These are phyloP conservation scores for Scaptomyza tumidula DNA, from an alignment of 2,888 invertebrate genomes.

Conservation along the genomic window DNA sequence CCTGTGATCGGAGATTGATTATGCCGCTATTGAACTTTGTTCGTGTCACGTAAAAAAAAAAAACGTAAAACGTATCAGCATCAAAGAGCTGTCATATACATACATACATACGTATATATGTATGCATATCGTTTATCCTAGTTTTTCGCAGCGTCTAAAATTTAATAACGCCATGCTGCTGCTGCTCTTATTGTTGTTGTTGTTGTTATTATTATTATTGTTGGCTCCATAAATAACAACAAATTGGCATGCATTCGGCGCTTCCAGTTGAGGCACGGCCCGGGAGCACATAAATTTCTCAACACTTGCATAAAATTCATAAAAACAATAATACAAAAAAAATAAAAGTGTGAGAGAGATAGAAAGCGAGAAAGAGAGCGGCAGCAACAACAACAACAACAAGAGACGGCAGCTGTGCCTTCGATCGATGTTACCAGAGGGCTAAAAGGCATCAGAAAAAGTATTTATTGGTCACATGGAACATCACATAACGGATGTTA, in stretches of 20 bases:
- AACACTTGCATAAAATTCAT: conserved; percentile 78
- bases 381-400: conserved; percentile 14
- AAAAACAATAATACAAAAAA: conserved; percentile 66
- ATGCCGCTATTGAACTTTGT: conserved; percentile 53
- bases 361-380: neutral
- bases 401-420: conserved; percentile 65
- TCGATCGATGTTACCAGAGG: conserved; percentile 25
- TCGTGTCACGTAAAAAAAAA: conserved; percentile 21
- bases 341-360: conserved; percentile 1
- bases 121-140: conserved; percentile 47
- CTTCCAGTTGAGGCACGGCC: conserved; percentile 56
- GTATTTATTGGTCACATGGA: conserved; percentile 27
- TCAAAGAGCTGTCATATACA: conserved; percentile 49
- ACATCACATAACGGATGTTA: neutral
- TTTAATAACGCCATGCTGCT: conserved; percentile 55
- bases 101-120: neutral
- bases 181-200: conserved; percentile 1
- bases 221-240: conserved; percentile 69
- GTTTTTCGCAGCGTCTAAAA: conserved; percentile 59
- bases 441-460: conserved; percentile 16
- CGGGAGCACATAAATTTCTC: conserved; percentile 75
- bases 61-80: conserved; percentile 17
- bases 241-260: conserved; percentile 77
- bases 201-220: conserved; percentile 30
- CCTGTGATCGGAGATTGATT: conserved; percentile 50